Conservation (phyloP, 2,797 vertebrate genomes). For the Tympanoctomys barrerae region DNA sequence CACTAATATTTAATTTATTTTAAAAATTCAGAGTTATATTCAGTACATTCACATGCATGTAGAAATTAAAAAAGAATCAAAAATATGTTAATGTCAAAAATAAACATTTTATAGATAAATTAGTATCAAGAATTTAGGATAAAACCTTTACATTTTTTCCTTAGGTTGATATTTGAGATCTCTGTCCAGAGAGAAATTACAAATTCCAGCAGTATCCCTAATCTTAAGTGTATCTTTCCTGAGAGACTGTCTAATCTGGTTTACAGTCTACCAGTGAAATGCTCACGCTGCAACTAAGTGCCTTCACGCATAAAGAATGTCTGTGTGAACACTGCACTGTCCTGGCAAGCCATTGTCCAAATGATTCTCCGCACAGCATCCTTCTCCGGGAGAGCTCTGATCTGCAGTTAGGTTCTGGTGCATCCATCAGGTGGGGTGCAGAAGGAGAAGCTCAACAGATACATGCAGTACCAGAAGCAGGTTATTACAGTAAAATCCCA, state of each 20-base stretch:
- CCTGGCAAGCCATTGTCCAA: background rate
- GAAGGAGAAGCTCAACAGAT: background rate
- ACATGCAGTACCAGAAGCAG: background rate
- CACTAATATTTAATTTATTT: background rate
- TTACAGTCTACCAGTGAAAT: too few species aligned
- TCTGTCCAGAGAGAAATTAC: background rate
- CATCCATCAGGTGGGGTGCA: too few species aligned
- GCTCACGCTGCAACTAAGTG: too few species aligned
- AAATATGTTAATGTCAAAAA: background rate
- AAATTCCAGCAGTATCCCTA: too few species aligned
- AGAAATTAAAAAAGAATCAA: background rate
- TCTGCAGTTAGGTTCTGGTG: background rate
- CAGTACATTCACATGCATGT: background rate
- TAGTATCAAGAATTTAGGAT: slow-evolving; percentile 22
- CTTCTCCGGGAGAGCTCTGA: background rate
- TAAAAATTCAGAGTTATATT: background rate
- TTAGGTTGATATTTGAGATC: background rate
- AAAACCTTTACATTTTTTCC: background rate
- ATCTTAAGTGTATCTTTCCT: background rate
- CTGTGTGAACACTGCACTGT: too few species aligned
- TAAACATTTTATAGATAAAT: background rate
- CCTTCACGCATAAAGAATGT: background rate
- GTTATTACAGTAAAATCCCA: background rate
- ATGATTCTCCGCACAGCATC: too few species aligned
- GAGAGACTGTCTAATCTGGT: background rate